A percentile compares a stretch with the other conserved stretches of the same genome.
These are phyloP conservation scores for Tinea trinotella DNA, from an alignment of 2,888 invertebrate species.

Conservation along the genomic window DNA sequence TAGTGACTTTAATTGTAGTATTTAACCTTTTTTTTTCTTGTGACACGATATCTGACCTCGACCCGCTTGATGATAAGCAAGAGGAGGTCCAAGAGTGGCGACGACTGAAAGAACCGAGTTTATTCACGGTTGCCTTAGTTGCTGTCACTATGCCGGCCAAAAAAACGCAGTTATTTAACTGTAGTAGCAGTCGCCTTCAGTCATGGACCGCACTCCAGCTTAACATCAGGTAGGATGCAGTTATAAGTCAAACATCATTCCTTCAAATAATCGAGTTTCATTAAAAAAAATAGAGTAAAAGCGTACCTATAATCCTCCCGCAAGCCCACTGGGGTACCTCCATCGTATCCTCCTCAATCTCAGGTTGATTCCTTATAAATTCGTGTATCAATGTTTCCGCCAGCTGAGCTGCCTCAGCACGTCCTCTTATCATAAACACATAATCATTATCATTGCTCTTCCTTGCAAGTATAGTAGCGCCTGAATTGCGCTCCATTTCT, in stretches of 20 bases:
- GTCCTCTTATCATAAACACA: slow-evolving; percentile 81
- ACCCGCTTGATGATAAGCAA: too few relatives aligned
- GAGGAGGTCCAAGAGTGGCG: too few relatives aligned
- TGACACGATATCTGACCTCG: too few relatives aligned
- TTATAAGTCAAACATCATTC: too few relatives aligned
- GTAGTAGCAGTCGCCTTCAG: too few relatives aligned
- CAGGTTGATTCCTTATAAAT: slow-evolving; percentile 79
- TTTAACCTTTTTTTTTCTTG: not conserved
- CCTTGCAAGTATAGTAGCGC: slow-evolving; percentile 72
- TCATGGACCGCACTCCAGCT: too few relatives aligned
- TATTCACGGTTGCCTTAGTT: too few relatives aligned
- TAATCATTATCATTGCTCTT: slow-evolving; percentile 71
- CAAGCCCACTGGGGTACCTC: slow-evolving; percentile 77
- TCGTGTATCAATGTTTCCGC: slow-evolving; percentile 80
- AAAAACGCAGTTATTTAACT: too few relatives aligned
- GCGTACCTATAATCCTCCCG: slow-evolving; percentile 79
- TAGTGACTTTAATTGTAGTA: not conserved
- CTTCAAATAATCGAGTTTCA: too few relatives aligned
- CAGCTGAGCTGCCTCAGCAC: slow-evolving; percentile 74
- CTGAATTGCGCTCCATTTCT: slow-evolving; percentile 80
- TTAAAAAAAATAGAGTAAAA: not conserved
- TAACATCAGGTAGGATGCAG: not conserved
- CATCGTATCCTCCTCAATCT: slow-evolving; percentile 77
- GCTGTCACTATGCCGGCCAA: too few relatives aligned
- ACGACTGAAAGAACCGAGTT: too few relatives aligned